Evolutionary conservation across 2,113 vertebrate genomes (phyloP).

Genomic region (Microtus ochrogaster): DNA sequence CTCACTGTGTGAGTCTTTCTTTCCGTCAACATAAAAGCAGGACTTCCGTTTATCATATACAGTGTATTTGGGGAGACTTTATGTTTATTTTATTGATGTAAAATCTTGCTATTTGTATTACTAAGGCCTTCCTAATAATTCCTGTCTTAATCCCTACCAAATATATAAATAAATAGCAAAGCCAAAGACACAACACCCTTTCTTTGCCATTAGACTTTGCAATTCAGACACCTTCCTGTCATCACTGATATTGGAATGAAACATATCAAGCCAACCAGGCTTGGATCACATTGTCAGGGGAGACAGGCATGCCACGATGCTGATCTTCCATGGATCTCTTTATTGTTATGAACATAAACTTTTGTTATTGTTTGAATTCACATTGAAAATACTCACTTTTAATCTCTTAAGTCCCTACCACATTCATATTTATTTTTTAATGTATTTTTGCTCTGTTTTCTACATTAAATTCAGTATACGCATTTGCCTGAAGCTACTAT

Average conservation of each 20-base stretch:
- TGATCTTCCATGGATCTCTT: background rate
- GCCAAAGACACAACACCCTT: background rate
- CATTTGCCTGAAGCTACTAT: background rate
- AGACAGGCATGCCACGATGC: background rate
- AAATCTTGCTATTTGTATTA: background rate
- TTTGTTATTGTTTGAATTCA: conserved; percentile 34
- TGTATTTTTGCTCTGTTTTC: background rate
- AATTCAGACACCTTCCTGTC: background rate
- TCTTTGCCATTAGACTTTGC: background rate
- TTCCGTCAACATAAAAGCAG: background rate
- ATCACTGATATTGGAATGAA: background rate
- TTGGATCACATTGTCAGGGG: background rate
- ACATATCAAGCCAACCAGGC: background rate
- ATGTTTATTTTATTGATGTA: background rate
- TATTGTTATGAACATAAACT: background rate
- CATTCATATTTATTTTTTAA: background rate
- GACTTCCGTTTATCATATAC: background rate
- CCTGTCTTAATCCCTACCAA: background rate
- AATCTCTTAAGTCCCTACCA: background rate
- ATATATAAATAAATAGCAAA: background rate
- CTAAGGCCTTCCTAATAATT: no score
- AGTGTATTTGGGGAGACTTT: background rate
- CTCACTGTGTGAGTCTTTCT: background rate
- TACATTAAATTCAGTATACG: background rate
- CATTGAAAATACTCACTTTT: background rate